These are phyloP conservation scores for Rhaphigaster nebulosa DNA, from an alignment of 2,888 invertebrate species.

Conservation along the genomic window DNA sequence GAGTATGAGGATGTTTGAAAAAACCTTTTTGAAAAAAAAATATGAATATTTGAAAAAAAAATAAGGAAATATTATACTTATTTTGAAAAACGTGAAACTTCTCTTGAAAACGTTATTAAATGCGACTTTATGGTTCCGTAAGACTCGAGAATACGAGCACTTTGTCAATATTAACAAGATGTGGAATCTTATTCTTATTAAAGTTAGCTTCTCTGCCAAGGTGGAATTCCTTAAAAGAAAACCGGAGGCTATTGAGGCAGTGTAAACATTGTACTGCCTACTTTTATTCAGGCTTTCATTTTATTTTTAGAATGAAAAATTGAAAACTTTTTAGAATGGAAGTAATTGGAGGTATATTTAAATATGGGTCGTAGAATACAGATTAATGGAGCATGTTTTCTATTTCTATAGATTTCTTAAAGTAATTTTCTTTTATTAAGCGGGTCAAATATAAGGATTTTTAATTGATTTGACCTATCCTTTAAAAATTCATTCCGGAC, in stretches of 20 bases:
- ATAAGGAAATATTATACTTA: neutral
- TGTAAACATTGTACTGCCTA: neutral
- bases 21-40: too few species aligned
- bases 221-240: neutral
- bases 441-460: too few species aligned
- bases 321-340: neutral
- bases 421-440: too few species aligned
- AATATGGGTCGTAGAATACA: too few species aligned
- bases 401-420: too few species aligned
- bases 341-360: neutral
- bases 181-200: neutral
- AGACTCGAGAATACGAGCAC: neutral
- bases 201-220: neutral
- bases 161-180: neutral
- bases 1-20: too few species aligned
- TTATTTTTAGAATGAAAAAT: neutral
- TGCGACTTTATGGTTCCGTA: neutral
- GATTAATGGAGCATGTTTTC: too few species aligned
- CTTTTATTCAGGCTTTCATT: neutral
- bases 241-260: neutral
- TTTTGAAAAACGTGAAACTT: neutral
- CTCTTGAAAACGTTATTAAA: neutral
- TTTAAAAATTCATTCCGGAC: too few species aligned
- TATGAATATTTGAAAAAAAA: too few species aligned
- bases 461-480: too few species aligned